phyloP scores from a whole-genome alignment of 30 jellyfish, hydroid and myxozoan genomes.

The Morbakka virulenta region DNA sequence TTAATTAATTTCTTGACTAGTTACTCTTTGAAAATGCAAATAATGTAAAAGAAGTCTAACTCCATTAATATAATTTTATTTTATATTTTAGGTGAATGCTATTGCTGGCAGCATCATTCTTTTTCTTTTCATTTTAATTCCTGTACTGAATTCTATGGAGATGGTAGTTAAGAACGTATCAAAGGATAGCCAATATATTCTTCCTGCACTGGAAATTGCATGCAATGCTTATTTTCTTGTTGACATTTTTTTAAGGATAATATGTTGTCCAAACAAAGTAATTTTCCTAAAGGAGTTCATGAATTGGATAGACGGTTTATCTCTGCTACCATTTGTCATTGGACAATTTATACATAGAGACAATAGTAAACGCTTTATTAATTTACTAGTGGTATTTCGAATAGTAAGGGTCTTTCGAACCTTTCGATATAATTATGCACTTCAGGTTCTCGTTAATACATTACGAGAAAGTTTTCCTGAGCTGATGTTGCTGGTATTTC shows the following conservation, averaged over 20 bases:
- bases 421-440: constrained; percentile 81
- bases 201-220: constrained; percentile 48
- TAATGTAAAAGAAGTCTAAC: no score
- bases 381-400: constrained; percentile 78
- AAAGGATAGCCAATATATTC: not conserved
- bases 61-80: not conserved
- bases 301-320: constrained; percentile 76
- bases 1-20: no score
- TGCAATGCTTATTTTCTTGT: constrained; percentile 57
- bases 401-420: constrained; percentile 84
- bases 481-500: constrained; percentile 70
- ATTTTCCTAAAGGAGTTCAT: constrained; percentile 39
- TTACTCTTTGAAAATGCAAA: no score
- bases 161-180: constrained; percentile 13
- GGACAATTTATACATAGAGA: constrained; percentile 22
- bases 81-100: constrained; percentile 52
- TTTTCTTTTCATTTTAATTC: constrained; percentile 57
- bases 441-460: constrained; percentile 85
- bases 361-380: constrained; percentile 29
- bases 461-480: constrained; percentile 82
- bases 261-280: constrained; percentile 69
- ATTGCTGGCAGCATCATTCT: constrained; percentile 40
- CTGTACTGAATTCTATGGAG: constrained; percentile 70
- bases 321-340: constrained; percentile 70
- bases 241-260: constrained; percentile 59